phyloP scores from a whole-genome alignment of 2,113 vertebrate species.

The Phocoena phocoena region DNA sequence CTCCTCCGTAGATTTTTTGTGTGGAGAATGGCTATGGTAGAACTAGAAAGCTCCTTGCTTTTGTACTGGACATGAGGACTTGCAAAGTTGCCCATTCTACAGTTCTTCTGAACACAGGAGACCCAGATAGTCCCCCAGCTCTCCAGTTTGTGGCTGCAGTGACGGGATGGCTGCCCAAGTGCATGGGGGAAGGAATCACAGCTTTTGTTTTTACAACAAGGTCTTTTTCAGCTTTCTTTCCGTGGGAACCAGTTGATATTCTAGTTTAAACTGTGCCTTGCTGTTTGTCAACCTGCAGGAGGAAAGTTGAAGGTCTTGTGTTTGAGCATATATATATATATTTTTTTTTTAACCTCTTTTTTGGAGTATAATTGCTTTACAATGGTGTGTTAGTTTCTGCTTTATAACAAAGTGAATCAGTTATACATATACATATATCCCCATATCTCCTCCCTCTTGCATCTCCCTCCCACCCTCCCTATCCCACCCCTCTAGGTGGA shows the following conservation, averaged over 20 bases:
- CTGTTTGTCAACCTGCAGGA: not conserved
- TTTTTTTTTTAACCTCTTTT: no score
- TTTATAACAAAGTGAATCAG: no score
- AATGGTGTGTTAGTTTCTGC: no score
- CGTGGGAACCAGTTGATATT: not conserved
- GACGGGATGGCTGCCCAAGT: not conserved
- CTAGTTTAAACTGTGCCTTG: not conserved
- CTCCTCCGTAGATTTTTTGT: not conserved
- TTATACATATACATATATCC: no score
- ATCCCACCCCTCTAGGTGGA: no score
- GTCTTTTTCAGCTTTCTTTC: not conserved
- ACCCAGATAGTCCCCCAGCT: fast-evolving
- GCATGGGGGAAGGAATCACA: fast-evolving
- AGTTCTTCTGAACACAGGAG: not conserved
- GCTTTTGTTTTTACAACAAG: not conserved
- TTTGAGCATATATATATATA: not conserved
- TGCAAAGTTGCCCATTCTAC: not conserved
- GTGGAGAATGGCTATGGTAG: not conserved
- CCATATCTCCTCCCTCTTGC: no score
- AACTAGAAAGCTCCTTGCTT: not conserved
- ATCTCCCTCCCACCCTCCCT: no score
- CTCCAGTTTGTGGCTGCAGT: not conserved
- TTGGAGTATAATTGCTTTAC: no score
- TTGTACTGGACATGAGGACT: not conserved
- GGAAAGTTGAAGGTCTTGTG: not conserved